Percentiles rank a stretch among this genome's conserved stretches.
phyloP scores from a whole-genome alignment of 2,113 vertebrate genomes.

The Carlito syrichta region DNA sequence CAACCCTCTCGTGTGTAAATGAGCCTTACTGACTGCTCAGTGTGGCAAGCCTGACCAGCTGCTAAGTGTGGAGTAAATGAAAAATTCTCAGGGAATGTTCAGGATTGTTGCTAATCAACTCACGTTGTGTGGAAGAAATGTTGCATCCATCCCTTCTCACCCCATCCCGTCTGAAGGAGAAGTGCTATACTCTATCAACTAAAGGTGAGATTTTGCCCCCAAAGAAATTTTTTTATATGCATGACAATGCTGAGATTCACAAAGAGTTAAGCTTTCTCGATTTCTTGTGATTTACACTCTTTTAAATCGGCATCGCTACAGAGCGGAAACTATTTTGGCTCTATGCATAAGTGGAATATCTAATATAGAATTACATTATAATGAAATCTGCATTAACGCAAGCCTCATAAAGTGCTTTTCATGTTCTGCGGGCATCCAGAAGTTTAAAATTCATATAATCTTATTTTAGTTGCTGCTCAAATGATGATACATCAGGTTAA shows the following conservation, averaged over 20 bases:
- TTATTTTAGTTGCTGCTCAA: slow-evolving; percentile 68
- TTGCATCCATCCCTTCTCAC: not conserved
- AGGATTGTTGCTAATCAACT: not conserved
- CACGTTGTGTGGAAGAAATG: not conserved
- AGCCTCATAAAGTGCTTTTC: slow-evolving; percentile 72
- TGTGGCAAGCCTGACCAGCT: not conserved
- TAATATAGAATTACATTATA: slow-evolving; percentile 79
- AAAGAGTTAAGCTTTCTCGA: slow-evolving; percentile 75
- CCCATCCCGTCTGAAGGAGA: not conserved
- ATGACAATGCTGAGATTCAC: slow-evolving; percentile 12
- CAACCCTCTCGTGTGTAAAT: not conserved
- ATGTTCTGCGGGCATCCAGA: slow-evolving; percentile 65
- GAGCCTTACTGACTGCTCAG: not conserved
- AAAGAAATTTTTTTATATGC: not conserved
- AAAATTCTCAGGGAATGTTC: not conserved
- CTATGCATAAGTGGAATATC: slow-evolving; percentile 77
- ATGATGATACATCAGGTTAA: slow-evolving; percentile 58
- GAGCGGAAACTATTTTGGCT: slow-evolving; percentile 76
- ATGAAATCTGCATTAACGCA: slow-evolving; percentile 79
- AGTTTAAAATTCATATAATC: slow-evolving; percentile 76
- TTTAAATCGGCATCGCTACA: slow-evolving; percentile 70
- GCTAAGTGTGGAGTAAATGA: not conserved
- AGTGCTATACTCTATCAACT: not conserved
- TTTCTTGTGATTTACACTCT: slow-evolving; percentile 75
- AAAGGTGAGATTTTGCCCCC: not conserved